Evolutionary conservation across 2,113 vertebrate genomes (phyloP).

Genomic region (Microcebus murinus): DNA sequence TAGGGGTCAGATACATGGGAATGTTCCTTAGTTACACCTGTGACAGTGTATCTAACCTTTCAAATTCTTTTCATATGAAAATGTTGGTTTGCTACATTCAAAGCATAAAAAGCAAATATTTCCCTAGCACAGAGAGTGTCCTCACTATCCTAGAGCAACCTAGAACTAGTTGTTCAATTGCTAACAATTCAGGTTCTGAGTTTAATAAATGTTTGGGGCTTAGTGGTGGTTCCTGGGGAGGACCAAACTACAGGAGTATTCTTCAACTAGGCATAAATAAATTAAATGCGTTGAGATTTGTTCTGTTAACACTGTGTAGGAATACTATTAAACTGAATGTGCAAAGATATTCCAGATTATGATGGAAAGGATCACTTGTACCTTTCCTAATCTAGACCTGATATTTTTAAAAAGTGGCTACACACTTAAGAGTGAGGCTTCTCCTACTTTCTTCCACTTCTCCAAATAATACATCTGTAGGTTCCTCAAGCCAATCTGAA

Average conservation of each 20-base stretch:
- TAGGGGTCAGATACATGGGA: neutral
- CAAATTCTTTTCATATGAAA: slow-evolving; percentile 42
- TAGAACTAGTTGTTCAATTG: neutral
- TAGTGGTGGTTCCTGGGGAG: neutral
- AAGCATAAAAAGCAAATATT: slow-evolving; percentile 22
- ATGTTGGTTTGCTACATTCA: neutral
- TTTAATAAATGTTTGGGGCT: slow-evolving; percentile 2
- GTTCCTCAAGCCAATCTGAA: neutral
- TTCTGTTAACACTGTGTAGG: neutral
- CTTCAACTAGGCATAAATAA: neutral
- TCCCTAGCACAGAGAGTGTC: neutral
- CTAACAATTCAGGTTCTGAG: neutral
- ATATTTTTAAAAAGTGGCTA: neutral
- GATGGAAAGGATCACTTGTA: neutral
- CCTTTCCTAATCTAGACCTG: neutral
- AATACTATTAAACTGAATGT: neutral
- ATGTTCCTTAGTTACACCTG: neutral
- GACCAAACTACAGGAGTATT: neutral
- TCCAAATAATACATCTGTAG: neutral
- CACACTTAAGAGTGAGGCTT: neutral
- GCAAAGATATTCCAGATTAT: neutral
- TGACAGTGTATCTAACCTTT: neutral
- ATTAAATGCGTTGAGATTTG: neutral
- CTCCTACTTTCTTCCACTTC: neutral
- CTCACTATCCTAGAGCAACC: neutral